A percentile compares a stretch with the other conserved stretches of the same genome.
phyloP scores from a whole-genome alignment of 1,140 invertebrate species.

The Tetramorium parvispinum region DNA sequence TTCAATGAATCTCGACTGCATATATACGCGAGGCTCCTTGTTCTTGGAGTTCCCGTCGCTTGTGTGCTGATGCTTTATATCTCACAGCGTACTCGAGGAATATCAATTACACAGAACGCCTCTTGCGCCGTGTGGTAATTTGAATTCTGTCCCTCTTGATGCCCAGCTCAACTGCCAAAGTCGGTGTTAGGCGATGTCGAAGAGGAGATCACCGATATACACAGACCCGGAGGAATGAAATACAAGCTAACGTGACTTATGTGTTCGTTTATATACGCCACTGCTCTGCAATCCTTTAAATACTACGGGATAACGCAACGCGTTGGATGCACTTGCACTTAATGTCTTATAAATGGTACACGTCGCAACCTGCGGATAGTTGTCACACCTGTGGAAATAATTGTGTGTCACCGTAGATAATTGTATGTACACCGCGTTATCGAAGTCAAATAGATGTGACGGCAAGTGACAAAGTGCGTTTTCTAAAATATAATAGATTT shows the following conservation, averaged over 20 bases:
- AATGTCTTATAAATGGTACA: neutral
- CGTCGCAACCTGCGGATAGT: neutral
- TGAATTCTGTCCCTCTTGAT: slow-evolving; percentile 34
- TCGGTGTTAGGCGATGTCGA: neutral
- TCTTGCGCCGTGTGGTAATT: slow-evolving; percentile 22
- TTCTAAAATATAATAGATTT: neutral
- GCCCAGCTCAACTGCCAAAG: neutral
- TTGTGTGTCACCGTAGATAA: slow-evolving; percentile 18
- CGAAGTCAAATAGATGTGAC: neutral
- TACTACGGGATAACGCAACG: neutral
- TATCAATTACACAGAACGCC: slow-evolving; percentile 22
- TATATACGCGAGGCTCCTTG: neutral
- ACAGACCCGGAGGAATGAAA: neutral
- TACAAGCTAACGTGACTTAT: neutral
- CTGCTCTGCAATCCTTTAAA: slow-evolving; percentile 1
- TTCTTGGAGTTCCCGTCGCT: slow-evolving; percentile 3
- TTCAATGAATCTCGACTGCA: neutral
- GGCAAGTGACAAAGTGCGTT: neutral
- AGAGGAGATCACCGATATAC: neutral
- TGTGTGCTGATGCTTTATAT: slow-evolving; percentile 1
- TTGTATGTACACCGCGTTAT: slow-evolving; percentile 17
- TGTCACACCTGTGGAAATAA: slow-evolving; percentile 25
- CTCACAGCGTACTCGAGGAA: neutral
- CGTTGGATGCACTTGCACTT: neutral
- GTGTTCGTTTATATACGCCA: neutral